A percentile compares a stretch with the other conserved stretches of the same genome.
Evolutionary conservation across 2,113 vertebrate genomes (phyloP).

Genomic region (Cettia cetti): DNA sequence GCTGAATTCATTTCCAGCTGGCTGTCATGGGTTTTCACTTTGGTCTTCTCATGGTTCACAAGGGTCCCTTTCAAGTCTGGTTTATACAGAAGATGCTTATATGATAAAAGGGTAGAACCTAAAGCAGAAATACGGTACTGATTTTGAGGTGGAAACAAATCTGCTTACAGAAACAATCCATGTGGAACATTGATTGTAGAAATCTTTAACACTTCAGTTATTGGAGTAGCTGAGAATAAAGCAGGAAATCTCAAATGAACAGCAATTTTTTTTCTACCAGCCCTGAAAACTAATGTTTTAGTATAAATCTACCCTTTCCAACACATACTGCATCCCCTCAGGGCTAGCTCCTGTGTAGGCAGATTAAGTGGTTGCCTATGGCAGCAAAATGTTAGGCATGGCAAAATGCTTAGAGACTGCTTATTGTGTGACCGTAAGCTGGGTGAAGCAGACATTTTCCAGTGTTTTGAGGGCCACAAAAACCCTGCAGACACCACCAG

Average conservation of each 20-base stretch:
- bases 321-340: conserved; percentile 53
- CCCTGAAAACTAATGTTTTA: conserved; percentile 36
- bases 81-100: conserved; percentile 61
- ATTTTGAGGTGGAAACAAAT: conserved; percentile 53
- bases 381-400: conserved; percentile 38
- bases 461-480: background rate
- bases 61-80: conserved; percentile 66
- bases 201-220: conserved; percentile 54
- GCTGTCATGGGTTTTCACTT: conserved; percentile 69
- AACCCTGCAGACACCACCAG: background rate
- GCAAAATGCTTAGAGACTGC: conserved; percentile 37
- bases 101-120: conserved; percentile 41
- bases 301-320: conserved; percentile 43
- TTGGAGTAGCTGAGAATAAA: conserved; percentile 34
- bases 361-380: conserved; percentile 55
- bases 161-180: conserved; percentile 4
- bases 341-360: conserved; percentile 39
- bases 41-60: conserved; percentile 63
- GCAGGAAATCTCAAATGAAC: conserved; percentile 57
- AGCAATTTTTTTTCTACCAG: conserved; percentile 35
- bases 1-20: conserved; percentile 67
- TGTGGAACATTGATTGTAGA: conserved; percentile 28
- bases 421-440: background rate
- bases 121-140: conserved; percentile 16
- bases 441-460: conserved; percentile 22